phyloP scores from a whole-genome alignment of 1,140 invertebrate species.

The Drosophila leontia region DNA sequence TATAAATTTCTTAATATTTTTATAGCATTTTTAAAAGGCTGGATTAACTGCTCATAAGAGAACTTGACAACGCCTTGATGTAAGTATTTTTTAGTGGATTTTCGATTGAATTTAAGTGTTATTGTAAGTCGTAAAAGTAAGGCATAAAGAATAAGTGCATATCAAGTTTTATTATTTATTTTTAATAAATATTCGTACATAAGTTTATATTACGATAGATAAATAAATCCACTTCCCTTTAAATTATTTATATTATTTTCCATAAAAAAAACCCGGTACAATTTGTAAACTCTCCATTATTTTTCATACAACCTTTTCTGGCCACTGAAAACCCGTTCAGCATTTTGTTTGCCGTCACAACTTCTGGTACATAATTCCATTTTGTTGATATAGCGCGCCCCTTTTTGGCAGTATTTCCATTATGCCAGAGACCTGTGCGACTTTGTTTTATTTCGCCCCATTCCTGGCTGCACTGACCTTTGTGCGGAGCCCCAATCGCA shows the following conservation, averaged over 20 bases:
- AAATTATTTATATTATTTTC: not conserved
- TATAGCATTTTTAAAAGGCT: not conserved
- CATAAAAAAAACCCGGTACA: not conserved
- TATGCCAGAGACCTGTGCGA: conserved; percentile 38
- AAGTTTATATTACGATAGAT: not conserved
- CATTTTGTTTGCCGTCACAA: conserved; percentile 12
- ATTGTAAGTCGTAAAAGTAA: not conserved
- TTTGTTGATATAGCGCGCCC: conserved; percentile 36
- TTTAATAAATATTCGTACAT: not conserved
- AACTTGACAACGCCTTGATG: not conserved
- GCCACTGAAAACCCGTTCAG: conserved; percentile 1
- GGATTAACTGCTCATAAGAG: not conserved
- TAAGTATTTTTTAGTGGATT: not conserved
- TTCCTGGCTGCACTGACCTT: conserved; percentile 66
- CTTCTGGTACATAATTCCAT: conserved; percentile 38
- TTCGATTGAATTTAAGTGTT: not conserved
- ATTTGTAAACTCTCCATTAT: not conserved
- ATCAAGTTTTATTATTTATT: not conserved
- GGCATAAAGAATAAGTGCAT: not conserved
- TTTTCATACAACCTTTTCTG: not conserved
- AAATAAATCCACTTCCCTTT: not conserved
- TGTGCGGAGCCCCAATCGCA: conserved; percentile 59
- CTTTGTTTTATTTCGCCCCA: conserved; percentile 57
- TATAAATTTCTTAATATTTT: not conserved
- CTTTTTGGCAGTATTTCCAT: conserved; percentile 40